Conservation (phyloP, 1,140 invertebrate genomes). For the Formica exsecta region DNA sequence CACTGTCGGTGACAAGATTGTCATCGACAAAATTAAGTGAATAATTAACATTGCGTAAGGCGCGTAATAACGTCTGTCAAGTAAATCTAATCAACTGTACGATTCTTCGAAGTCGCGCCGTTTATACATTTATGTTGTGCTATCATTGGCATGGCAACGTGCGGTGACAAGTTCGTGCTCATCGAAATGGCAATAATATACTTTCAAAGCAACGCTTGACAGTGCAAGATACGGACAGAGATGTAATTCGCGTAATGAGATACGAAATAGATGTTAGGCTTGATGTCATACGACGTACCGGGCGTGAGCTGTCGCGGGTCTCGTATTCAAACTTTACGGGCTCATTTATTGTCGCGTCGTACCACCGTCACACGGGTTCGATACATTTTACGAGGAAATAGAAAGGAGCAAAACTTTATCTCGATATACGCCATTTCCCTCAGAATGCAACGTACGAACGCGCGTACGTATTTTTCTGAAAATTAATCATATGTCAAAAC, state of each 20-base stretch:
- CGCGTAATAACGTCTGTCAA: not conserved
- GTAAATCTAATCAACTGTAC: not conserved
- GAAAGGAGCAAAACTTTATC: slow-evolving; percentile 8
- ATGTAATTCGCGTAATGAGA: slow-evolving; percentile 48
- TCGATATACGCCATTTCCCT: not conserved
- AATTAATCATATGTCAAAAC: slow-evolving; percentile 49
- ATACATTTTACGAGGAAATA: slow-evolving; percentile 24
- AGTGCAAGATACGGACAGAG: not conserved
- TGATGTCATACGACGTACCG: slow-evolving; percentile 45
- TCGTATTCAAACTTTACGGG: slow-evolving; percentile 26
- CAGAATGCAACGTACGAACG: slow-evolving; percentile 28
- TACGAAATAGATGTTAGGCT: slow-evolving; percentile 6
- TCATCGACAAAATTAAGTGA: slow-evolving; percentile 6
- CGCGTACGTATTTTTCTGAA: not conserved
- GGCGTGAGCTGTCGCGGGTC: slow-evolving; percentile 28
- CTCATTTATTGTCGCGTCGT: slow-evolving; percentile 39
- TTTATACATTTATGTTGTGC: slow-evolving; percentile 18
- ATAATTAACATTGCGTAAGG: not conserved
- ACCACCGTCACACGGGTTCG: not conserved
- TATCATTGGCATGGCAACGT: slow-evolving; percentile 38
- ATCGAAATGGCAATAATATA: slow-evolving; percentile 16
- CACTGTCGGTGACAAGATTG: not conserved
- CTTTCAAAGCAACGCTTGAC: slow-evolving; percentile 3
- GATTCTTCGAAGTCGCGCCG: slow-evolving; percentile 17
- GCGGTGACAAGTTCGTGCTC: not conserved